Evolutionary conservation across 2,113 vertebrate genomes (phyloP), one percentile per base, ranked within the genome.

Genomic region (Psilopsiagon aymara): DNA sequence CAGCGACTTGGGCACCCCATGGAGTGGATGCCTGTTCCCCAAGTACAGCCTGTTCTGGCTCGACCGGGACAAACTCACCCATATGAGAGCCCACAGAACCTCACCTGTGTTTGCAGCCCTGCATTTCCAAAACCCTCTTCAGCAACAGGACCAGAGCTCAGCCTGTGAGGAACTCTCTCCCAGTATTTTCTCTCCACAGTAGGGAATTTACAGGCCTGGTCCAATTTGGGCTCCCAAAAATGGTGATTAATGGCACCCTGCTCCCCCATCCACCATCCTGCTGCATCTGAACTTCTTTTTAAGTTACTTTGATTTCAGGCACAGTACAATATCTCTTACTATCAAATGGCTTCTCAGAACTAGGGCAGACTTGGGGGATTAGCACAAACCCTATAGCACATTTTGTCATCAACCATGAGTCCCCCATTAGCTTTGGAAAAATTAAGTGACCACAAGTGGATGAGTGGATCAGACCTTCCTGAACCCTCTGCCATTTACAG

Each of bases 91-190:
- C 41, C 37, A 21, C 2, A 1, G 31, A 9, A 11, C 25, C 39
- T 39, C 67, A 76, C 23, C 21, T 28, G 21, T 21, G 15, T 84
- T 2, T 62, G 51, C 66, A 41, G 44, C 20, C 20, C 41, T 75
- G 17, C 14, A 18, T 39, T 53, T 78, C 37, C 35, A 60, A 89
- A 88, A 64, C 33, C 3, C 12, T 62, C 63, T 69, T 33, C 71
- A 86, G 18, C 10, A 52, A 41, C 12, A 6, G 17, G 14, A 46
- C 41, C 51, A 78, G n/a, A 57, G 10, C 13, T 49, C 49, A 41
- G 29, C 10, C 63, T 80, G 39, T 4, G 5, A 4, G 3, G 0
- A 6, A 10, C 2, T n/a, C 11, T 62, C 35, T 62, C 24, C 33
- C 41, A 73, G 33, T n/a, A 20, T 59, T n/a, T 15, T 23, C 57